Base-by-base conservation (phyloP, 2,888 invertebrate species). In the Theristus sp. region DNA sequence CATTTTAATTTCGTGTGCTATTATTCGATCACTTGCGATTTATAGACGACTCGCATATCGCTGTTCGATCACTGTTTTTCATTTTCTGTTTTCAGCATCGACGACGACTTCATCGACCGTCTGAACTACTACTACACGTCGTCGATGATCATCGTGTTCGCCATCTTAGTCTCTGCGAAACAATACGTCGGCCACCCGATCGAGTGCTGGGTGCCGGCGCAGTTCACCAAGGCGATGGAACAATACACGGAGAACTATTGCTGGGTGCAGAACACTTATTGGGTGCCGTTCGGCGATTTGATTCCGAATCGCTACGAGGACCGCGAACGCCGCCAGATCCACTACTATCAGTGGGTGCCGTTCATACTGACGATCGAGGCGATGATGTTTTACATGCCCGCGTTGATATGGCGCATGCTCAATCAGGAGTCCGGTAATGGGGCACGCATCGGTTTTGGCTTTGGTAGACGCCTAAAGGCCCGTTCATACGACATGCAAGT, bases 241-340 rank as follows among this genome's bases (percentile, higher is more conserved):
- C 77, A 78, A 65, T 78, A 78, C 69, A 76, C 78, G 57, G 78
- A 78, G 69, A 77, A 76, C 67, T 76, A 77, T 57, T 78, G 78
- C 67, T 78, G 77, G 77, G 67, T 70, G 13, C 71, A 72, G 63
- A 69, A 70, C 62, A 71, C 71, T 2, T 58, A 57, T 26, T 57
- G 31, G 38, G 38, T 76, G 3, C 72, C 73, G 56, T 71, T 75
- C 62, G 69, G 76, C 65, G 74, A 77, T 62, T 70, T 73, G 59
- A 73, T 73, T 54, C 73, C 73, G 1, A 69, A 69, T 52, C 66
- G 72, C 24, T 67, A 77, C 1, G 72, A 73, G 57, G 73, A 73
- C 54, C 61, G 73, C 49, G 73, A 73, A 62, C 63, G 67, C 6
- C 65, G 17, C 72, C 54, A 54, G 22, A 17, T 71, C 64, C 66